Evolutionary conservation across 2,113 vertebrate genomes (phyloP), one percentile per base, ranked within the genome.

Genomic region (Xiphophorus maculatus): DNA sequence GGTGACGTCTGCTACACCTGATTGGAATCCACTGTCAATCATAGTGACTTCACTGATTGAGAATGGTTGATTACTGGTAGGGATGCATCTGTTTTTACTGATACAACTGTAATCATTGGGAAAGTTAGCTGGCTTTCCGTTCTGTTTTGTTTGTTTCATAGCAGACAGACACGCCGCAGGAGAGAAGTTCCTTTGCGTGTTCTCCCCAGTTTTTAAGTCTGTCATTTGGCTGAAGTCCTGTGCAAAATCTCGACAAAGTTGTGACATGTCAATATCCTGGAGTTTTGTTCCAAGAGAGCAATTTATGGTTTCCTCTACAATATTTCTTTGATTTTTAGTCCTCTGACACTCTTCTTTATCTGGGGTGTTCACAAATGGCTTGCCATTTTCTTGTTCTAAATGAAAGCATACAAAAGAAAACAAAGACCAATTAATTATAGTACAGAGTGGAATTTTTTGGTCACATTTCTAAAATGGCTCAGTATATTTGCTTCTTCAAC

Each of bases 161-260:
- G 83, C 85, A 14, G 83, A 76, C 60, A 90, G 86, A 84, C 90
- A 91, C n/a, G 84, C 71, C 13, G 86, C 86, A 15, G 89, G 79
- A 63, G 76, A 89, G 75, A 92, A 93, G 48, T 30, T n/a, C 27
- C 63, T 70, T 28, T 19, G 37, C 63, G 25, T 2, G 27, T 73
- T 64, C 42, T 76, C 65, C 66, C 54, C 27, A 25, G 30, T 40
- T 69, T 63, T 66, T 37, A 22, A 44, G 5, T 81, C 81, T 3
- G 81, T 25, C 14, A 89, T 90, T 73, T 93, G 92, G 86, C 87
- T 94, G 71, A 93, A 93, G 77, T 94, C 92, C 81, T 93, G 86
- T 35, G 90, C 91, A 80, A 93, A 94, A 17, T 88, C 93, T 83
- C 70, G 89, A 74, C 86, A 91, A 82, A 94, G 91, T 81, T 93